phyloP scores from a whole-genome alignment of 2,797 vertebrate genomes.

The Clarias platycephalus region DNA sequence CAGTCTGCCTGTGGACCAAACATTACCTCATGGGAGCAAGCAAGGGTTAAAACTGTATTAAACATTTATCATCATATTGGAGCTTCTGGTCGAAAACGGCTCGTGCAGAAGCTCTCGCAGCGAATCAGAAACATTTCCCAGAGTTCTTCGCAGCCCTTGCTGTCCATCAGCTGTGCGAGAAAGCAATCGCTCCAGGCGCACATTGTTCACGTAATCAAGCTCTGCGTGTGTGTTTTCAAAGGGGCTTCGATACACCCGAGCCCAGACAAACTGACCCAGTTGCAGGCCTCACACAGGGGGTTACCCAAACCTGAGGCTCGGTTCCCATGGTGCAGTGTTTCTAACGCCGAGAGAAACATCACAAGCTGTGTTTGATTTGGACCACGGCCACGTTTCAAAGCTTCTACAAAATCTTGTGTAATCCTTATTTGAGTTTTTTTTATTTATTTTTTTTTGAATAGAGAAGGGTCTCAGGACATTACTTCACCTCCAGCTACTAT shows the following conservation, averaged over 20 bases:
- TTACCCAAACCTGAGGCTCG: conserved; percentile 40
- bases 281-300: conserved; percentile 40
- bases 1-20: too few relatives aligned
- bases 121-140: conserved; percentile 8
- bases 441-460: neutral
- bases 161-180: conserved; percentile 37
- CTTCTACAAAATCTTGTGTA: neutral
- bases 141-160: conserved; percentile 2
- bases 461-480: neutral
- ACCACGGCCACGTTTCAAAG: neutral
- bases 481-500: neutral
- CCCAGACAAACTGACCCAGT: conserved; percentile 44
- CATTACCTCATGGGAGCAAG: neutral
- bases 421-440: neutral
- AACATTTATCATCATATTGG: neutral
- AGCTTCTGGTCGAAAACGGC: neutral
- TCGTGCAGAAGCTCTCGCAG: conserved; percentile 6
- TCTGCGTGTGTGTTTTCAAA: conserved; percentile 5
- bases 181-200: conserved; percentile 21
- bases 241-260: neutral
- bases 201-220: conserved; percentile 33
- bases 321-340: conserved; percentile 29
- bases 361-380: conserved; percentile 29
- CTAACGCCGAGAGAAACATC: conserved; percentile 26
- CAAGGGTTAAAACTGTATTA: neutral